Conservation (phyloP, 2,888 invertebrate species). For the Abrostola triplasia region DNA sequence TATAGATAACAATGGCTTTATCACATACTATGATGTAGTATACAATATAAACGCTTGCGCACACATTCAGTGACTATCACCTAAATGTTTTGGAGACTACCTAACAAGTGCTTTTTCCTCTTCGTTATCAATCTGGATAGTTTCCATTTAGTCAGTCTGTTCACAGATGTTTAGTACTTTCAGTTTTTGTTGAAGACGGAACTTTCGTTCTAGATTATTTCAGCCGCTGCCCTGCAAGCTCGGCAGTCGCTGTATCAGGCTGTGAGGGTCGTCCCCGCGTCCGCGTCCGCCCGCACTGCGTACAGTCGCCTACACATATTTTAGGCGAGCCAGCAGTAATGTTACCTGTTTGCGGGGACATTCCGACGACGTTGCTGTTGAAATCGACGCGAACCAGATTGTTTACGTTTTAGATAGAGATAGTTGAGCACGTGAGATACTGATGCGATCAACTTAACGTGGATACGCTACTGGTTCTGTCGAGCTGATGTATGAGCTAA, state of each 20-base stretch:
- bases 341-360: constrained; percentile 67
- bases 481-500: neutral
- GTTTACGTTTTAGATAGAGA: constrained; percentile 86
- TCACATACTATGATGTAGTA: too few relatives aligned
- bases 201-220: too few relatives aligned
- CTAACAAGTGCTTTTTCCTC: too few relatives aligned
- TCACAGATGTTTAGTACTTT: too few relatives aligned
- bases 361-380: constrained; percentile 73
- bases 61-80: too few relatives aligned
- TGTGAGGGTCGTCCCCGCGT: constrained; percentile 10
- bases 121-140: too few relatives aligned
- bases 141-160: too few relatives aligned
- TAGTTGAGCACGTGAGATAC: constrained; percentile 78
- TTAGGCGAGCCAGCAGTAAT: constrained; percentile 68
- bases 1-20: too few relatives aligned
- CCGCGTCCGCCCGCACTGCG: constrained; percentile 16
- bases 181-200: too few relatives aligned
- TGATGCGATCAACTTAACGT: constrained; percentile 53
- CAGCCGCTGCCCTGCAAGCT: too few relatives aligned
- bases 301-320: constrained; percentile 53
- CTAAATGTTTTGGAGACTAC: too few relatives aligned
- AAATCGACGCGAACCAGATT: constrained; percentile 83
- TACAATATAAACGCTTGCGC: too few relatives aligned
- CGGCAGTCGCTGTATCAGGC: neutral
- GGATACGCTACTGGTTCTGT: constrained; percentile 59